A percentile compares a stretch with the other conserved stretches of the same genome.
Evolutionary conservation across 2,888 invertebrate genomes (phyloP).

Genomic region (Deladenus siricidicola): DNA sequence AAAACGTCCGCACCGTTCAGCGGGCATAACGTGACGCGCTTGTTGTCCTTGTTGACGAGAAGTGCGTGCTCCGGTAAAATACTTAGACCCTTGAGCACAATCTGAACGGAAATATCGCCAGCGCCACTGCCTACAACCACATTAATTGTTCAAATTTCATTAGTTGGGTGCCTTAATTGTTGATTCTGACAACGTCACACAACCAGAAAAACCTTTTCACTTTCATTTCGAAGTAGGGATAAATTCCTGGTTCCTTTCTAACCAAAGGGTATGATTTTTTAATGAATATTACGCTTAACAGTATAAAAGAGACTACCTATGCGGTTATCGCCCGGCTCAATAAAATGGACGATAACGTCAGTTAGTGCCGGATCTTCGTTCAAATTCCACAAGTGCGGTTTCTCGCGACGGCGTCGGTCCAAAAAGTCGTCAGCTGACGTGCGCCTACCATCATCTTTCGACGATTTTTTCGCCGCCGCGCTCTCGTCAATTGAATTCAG

Average conservation of each 20-base stretch:
- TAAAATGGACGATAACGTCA: slow-evolving; percentile 58
- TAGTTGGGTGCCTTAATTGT: no score
- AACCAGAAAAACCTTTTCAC: no score
- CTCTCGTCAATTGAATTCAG: no score
- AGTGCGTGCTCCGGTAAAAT: slow-evolving; percentile 58
- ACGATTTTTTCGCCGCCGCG: no score
- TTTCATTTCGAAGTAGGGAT: no score
- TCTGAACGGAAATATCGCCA: slow-evolving; percentile 33
- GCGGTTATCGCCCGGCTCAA: slow-evolving; percentile 55
- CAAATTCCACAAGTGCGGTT: slow-evolving; percentile 59
- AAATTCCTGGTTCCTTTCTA: no score
- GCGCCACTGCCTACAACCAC: slow-evolving; percentile 27
- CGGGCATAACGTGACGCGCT: slow-evolving; percentile 50
- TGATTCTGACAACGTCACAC: no score
- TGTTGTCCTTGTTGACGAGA: slow-evolving; percentile 52
- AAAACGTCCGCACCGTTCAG: slow-evolving; percentile 55
- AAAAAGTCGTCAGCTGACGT: no score
- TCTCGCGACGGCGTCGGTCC: slow-evolving; percentile 26
- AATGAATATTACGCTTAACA: neutral
- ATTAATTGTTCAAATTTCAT: no score
- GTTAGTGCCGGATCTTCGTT: slow-evolving; percentile 60
- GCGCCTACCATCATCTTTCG: no score
- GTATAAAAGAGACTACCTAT: no score
- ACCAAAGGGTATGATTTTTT: no score
- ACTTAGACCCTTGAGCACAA: slow-evolving; percentile 58